Conservation (phyloP, 2,888 invertebrate genomes). For the Tenthredo livida region DNA sequence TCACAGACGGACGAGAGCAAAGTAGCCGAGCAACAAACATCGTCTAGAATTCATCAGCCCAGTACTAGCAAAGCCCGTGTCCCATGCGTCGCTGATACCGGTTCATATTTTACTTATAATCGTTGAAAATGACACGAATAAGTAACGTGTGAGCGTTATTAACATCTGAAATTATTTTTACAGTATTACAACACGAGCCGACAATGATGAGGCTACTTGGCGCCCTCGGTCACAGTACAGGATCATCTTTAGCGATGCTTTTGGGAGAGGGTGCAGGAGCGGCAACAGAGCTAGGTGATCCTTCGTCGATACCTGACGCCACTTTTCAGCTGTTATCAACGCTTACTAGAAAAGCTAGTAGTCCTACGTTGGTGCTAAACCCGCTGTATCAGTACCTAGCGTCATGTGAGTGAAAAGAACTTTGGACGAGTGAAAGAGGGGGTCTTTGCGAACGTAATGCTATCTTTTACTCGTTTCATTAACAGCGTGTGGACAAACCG, state of each 20-base stretch:
- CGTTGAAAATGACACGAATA: neutral
- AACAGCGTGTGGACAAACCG: conserved; percentile 69
- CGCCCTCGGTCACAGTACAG: conserved; percentile 88
- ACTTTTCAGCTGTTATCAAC: conserved; percentile 91
- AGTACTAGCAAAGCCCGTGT: conserved; percentile 72
- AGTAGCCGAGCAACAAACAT: conserved; percentile 81
- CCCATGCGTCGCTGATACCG: conserved; percentile 88
- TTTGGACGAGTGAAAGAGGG: conserved; percentile 50
- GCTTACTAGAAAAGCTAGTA: conserved; percentile 87
- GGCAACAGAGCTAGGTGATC: conserved; percentile 80
- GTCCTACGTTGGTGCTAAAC: conserved; percentile 87
- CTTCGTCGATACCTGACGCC: conserved; percentile 90
- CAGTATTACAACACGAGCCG: conserved; percentile 87
- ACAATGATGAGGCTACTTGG: conserved; percentile 92
- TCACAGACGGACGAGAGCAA: conserved; percentile 93
- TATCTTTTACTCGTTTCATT: conserved; percentile 25
- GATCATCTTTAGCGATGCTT: conserved; percentile 85
- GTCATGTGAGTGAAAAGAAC: conserved; percentile 74
- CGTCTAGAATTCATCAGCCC: conserved; percentile 63
- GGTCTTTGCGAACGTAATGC: conserved; percentile 64
- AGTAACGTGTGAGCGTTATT: neutral
- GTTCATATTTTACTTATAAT: conserved; percentile 72
- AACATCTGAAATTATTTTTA: conserved; percentile 54
- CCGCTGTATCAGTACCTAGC: conserved; percentile 83
- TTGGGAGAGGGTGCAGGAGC: conserved; percentile 79